These are phyloP conservation scores for Gymnothorax reevesii DNA, from an alignment of 2,797 vertebrate genomes.

Conservation along the genomic window DNA sequence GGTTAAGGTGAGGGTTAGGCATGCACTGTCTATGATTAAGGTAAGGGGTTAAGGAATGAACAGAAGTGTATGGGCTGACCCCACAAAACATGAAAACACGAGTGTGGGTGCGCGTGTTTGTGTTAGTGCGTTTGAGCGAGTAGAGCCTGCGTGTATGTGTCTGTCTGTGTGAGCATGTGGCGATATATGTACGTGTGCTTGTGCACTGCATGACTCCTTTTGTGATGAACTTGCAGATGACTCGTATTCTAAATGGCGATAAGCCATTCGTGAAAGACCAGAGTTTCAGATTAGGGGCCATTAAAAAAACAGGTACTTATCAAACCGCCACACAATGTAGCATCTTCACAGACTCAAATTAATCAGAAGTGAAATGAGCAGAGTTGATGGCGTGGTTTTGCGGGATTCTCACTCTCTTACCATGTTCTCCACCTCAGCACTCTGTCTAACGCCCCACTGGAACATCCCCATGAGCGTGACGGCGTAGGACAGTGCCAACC, in stretches of 20 bases:
- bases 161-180: too few relatives aligned
- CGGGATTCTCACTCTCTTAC: constrained; percentile 62
- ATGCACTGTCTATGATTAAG: too few relatives aligned
- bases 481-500: constrained; percentile 85
- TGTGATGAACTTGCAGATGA: too few relatives aligned
- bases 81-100: too few relatives aligned
- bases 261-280: too few relatives aligned
- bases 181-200: too few relatives aligned
- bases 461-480: constrained; percentile 92
- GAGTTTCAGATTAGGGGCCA: too few relatives aligned
- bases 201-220: too few relatives aligned
- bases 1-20: too few relatives aligned
- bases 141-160: not conserved
- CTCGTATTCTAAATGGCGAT: too few relatives aligned
- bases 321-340: not conserved
- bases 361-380: not conserved
- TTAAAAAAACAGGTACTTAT: not conserved
- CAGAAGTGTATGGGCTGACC: too few relatives aligned
- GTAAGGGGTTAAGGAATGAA: too few relatives aligned
- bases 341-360: not conserved
- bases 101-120: not conserved
- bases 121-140: not conserved
- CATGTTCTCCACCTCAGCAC: constrained; percentile 94
- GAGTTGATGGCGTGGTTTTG: not conserved
- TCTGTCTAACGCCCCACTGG: constrained; percentile 95